Evolutionary conservation across 2,888 invertebrate species (phyloP).

Genomic region (Gnatocerus cornutus): DNA sequence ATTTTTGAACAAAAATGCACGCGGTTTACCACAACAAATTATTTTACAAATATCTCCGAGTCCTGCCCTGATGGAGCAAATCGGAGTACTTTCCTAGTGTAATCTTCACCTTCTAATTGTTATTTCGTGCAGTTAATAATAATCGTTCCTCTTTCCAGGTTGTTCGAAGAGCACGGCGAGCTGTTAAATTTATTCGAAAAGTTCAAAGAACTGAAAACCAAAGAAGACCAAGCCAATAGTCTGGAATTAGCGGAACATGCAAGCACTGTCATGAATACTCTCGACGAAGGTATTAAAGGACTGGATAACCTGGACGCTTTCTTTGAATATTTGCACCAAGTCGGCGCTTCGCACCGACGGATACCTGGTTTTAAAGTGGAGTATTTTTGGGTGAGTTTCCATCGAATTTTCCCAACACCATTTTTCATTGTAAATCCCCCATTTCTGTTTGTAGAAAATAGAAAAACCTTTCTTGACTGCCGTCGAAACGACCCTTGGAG

Average conservation of each 20-base stretch:
- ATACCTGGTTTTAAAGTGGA: constrained; percentile 90
- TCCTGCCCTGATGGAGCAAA: no score
- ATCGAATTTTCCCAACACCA: no score
- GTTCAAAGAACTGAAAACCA: constrained; percentile 85
- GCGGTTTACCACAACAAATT: no score
- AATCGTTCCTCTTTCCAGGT: constrained; percentile 73
- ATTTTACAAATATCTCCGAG: no score
- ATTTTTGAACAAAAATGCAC: no score
- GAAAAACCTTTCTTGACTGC: constrained; percentile 91
- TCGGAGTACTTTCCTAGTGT: no score
- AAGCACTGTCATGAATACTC: constrained; percentile 89
- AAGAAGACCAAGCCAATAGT: constrained; percentile 86
- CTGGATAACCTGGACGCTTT: constrained; percentile 90
- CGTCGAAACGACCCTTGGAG: constrained; percentile 88
- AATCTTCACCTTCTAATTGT: no score
- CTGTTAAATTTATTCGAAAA: constrained; percentile 86
- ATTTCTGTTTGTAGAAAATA: constrained; percentile 81
- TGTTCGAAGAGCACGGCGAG: constrained; percentile 90
- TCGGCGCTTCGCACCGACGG: constrained; percentile 87
- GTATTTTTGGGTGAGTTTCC: constrained; percentile 84
- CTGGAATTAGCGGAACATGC: constrained; percentile 91
- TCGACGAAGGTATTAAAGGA: constrained; percentile 91
- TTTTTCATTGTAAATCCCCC: neutral
- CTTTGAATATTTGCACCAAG: constrained; percentile 86
- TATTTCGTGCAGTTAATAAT: no score